These are phyloP conservation scores for Spheniscus mendiculus DNA, from an alignment of 2,113 vertebrate species.

Conservation along the genomic window DNA sequence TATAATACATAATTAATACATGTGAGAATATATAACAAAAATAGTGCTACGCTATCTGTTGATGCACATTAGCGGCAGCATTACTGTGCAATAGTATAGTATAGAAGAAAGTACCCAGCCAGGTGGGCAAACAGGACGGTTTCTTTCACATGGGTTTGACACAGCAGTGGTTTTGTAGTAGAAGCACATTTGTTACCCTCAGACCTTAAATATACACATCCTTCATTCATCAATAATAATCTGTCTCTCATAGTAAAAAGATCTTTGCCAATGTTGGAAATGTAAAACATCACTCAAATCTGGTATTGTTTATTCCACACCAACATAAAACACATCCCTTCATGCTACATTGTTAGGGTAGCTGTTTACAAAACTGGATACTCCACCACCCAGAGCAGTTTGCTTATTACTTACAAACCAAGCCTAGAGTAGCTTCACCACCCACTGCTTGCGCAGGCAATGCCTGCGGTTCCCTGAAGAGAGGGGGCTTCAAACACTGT, in stretches of 20 bases:
- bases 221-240: background rate
- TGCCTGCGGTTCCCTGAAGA: accelerated
- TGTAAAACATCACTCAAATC: background rate
- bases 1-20: background rate
- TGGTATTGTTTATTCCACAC: background rate
- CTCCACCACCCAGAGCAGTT: background rate
- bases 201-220: background rate
- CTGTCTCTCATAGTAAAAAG: accelerated
- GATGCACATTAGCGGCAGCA: accelerated
- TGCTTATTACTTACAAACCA: accelerated
- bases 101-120: background rate
- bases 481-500: background rate
- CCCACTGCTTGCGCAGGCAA: accelerated
- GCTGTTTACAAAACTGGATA: background rate
- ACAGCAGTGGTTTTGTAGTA: accelerated
- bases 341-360: accelerated
- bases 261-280: background rate
- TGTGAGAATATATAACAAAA: background rate
- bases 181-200: background rate
- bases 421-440: accelerated
- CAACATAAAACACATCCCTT: background rate
- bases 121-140: background rate
- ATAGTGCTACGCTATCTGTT: background rate
- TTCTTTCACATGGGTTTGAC: background rate
- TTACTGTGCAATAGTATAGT: accelerated